phyloP scores from a whole-genome alignment of 2,888 invertebrate species.

The Rhingia campestris region DNA sequence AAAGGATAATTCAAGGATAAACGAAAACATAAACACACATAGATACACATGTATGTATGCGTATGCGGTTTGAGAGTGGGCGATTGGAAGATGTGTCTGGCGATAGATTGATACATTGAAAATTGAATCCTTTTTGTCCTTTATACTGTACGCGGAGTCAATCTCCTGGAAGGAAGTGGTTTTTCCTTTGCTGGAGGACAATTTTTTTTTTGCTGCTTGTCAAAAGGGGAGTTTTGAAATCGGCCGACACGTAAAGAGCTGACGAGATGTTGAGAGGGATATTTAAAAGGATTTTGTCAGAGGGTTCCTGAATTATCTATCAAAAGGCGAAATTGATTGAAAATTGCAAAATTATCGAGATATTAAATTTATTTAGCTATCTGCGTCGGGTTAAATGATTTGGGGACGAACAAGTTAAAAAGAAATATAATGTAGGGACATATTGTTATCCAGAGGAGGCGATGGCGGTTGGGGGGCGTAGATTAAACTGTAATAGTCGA shows the following conservation, averaged over 20 bases:
- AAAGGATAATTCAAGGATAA: constrained; percentile 74
- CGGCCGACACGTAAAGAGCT: constrained; percentile 44
- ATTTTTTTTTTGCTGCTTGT: constrained; percentile 25
- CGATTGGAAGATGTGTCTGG: constrained; percentile 58
- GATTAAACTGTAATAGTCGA: neutral
- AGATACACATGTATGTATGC: neutral
- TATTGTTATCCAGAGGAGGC: constrained; percentile 9
- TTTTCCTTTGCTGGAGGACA: constrained; percentile 56
- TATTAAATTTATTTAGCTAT: constrained; percentile 64
- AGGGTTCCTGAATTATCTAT: constrained; percentile 34
- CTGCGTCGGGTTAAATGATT: constrained; percentile 59
- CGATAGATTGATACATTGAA: constrained; percentile 73
- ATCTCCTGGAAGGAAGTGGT: constrained; percentile 72
- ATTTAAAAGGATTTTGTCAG: constrained; percentile 52
- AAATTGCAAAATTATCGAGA: constrained; percentile 67
- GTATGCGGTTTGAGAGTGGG: neutral
- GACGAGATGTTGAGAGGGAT: constrained; percentile 59
- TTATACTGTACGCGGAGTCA: constrained; percentile 58
- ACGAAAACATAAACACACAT: constrained; percentile 53
- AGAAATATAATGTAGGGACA: constrained; percentile 40
- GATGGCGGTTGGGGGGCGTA: neutral
- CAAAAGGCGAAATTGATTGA: constrained; percentile 69
- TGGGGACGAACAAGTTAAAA: constrained; percentile 38
- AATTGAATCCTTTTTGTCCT: constrained; percentile 71
- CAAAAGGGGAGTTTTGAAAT: neutral